Evolutionary conservation across 2,797 vertebrate species (phyloP), one percentile per base, ranked within the genome.

Genomic region (Erethizon dorsatum): DNA sequence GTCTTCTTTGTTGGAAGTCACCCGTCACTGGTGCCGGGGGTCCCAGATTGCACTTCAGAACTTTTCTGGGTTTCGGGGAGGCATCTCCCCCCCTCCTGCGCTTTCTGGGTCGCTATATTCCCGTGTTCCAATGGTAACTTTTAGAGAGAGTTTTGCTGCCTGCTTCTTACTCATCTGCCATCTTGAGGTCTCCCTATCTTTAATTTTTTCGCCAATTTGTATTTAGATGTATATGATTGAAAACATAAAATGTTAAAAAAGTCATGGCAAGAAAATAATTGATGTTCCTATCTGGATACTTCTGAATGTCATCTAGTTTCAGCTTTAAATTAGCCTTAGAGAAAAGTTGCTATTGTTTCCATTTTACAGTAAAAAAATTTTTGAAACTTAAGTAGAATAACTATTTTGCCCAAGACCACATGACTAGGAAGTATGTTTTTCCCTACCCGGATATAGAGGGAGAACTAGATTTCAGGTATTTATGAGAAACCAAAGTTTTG

Each of bases 231-330:
- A 71, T 78, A 73, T 95, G 77, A 86, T 84, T 80, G 5, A 71
- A 95, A 71, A 90, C 77, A 87, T 8, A 95, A 83, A 54, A 57
- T 47, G 3, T 28, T 90, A 75, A 83, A 22, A 2, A 24, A 86
- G 79, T 91, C 4, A 20, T 73, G n/a, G 6, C 20, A 89, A 93
- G 91, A n/a, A 94, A 73, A 87, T 6, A 77, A 83, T 86, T 63
- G 56, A 41, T 0, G 54, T 65, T 31, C 88, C 4, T 82, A 31
- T 87, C 26, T 2, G 41, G 28, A 17, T 71, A 84, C 5, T 69
- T 91, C 95, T 65, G 15, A 52, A 77, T 82, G 8, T 67, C 2
- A 86, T 28, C 8, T 9, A 56, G 37, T 88, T 94, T 84, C 54
- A 86, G 67, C 13, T 67, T 47, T 50, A 54, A 59, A 71, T 47